Percentiles rank a stretch among this genome's conserved stretches.
These are phyloP conservation scores for Microtus richardsoni DNA, from an alignment of 2,113 vertebrate species.

Conservation along the genomic window DNA sequence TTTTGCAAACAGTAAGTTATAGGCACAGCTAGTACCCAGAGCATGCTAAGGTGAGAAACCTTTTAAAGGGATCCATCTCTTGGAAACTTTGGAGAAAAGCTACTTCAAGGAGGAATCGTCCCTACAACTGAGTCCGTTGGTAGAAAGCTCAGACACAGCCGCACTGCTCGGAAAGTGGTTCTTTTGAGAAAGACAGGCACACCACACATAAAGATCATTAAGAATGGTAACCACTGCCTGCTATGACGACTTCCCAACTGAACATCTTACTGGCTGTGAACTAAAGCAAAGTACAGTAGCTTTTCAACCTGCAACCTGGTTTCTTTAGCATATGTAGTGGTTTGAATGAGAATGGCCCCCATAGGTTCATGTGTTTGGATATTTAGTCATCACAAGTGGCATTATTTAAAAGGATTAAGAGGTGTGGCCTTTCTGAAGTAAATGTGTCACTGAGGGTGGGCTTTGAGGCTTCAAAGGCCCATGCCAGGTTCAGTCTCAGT, in stretches of 20 bases:
- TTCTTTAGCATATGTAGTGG: not conserved
- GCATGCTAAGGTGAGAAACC: not conserved
- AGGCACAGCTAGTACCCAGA: not conserved
- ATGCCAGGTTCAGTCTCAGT: not conserved
- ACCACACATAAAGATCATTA: not conserved
- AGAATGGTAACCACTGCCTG: not conserved
- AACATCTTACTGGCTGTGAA: not conserved
- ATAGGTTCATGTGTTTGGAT: not conserved
- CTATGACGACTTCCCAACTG: not conserved
- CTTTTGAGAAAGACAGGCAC: not conserved
- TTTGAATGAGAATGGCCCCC: not conserved
- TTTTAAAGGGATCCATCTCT: not conserved
- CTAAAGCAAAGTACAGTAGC: not conserved
- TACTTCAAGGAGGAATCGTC: not conserved
- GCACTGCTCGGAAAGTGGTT: not conserved
- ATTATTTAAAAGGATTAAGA: not conserved
- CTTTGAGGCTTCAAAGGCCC: not conserved
- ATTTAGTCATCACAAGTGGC: not conserved
- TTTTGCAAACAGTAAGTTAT: not conserved
- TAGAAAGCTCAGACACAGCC: not conserved
- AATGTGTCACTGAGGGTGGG: not conserved
- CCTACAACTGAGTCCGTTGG: not conserved
- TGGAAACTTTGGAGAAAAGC: not conserved
- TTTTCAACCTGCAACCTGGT: not conserved
- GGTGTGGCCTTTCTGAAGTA: not conserved